Evolutionary conservation across 2,888 invertebrate genomes (phyloP).

Genomic region (Oxytorus armatus): DNA sequence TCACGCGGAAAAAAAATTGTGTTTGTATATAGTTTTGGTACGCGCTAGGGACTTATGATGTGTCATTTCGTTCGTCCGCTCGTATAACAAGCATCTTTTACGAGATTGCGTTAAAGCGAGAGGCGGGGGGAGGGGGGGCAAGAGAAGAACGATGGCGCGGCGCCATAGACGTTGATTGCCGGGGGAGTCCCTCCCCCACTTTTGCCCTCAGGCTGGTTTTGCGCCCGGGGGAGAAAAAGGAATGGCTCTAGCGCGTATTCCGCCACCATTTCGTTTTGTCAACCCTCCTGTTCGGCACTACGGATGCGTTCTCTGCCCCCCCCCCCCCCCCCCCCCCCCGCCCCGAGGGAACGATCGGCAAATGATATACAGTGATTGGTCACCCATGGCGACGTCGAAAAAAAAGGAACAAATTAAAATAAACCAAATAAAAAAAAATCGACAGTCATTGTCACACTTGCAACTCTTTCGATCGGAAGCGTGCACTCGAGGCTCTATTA

Average conservation of each 20-base stretch:
- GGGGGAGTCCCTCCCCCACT: constrained; percentile 69
- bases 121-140: not conserved
- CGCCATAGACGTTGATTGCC: constrained; percentile 81
- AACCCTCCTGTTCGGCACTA: constrained; percentile 39
- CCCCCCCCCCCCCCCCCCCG: too few relatives aligned
- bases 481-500: too few relatives aligned
- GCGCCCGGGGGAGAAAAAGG: constrained; percentile 62
- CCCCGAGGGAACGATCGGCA: constrained; percentile 10
- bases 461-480: too few relatives aligned
- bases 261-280: constrained; percentile 54
- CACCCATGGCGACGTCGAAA: too few relatives aligned
- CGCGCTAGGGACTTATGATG: constrained; percentile 73
- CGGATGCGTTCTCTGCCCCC: too few relatives aligned
- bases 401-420: too few relatives aligned
- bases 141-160: constrained; percentile 76
- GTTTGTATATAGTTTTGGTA: not conserved
- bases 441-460: constrained; percentile 23
- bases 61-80: constrained; percentile 77
- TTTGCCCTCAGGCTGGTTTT: constrained; percentile 31
- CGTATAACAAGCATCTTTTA: constrained; percentile 80
- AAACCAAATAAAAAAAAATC: constrained; percentile 19
- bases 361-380: constrained; percentile 37
- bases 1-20: constrained; percentile 8
- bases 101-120: constrained; percentile 76
- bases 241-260: constrained; percentile 60